phyloP scores from a whole-genome alignment of 2,113 vertebrate genomes.

The Platysternon megacephalum region DNA sequence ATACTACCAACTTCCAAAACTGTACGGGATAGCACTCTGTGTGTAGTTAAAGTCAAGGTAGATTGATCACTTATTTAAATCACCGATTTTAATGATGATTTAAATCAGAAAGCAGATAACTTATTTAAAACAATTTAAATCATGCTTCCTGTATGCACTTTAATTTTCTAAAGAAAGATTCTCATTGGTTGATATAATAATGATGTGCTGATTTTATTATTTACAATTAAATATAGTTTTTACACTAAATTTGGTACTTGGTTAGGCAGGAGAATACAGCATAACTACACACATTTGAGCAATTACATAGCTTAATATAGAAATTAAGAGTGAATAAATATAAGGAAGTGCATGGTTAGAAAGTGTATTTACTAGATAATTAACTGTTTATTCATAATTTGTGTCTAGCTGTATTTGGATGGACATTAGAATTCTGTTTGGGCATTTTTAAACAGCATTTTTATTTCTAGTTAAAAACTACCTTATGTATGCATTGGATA shows the following conservation, averaged over 20 bases:
- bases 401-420: background rate
- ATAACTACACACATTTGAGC: background rate
- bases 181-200: background rate
- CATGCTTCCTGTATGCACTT: background rate
- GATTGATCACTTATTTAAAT: background rate
- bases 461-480: background rate
- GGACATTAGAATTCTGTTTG: background rate
- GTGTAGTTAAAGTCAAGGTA: fast-evolving
- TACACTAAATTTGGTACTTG: background rate
- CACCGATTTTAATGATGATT: background rate
- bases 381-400: background rate
- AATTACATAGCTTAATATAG: background rate
- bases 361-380: background rate
- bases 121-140: background rate
- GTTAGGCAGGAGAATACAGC: background rate
- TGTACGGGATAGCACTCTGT: fast-evolving
- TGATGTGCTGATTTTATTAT: background rate
- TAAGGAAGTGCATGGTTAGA: background rate
- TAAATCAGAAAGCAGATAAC: background rate
- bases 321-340: background rate
- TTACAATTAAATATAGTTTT: background rate
- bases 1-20: background rate
- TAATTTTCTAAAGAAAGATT: background rate
- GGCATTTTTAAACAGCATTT: background rate
- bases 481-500: background rate